A percentile compares a stretch with the other conserved stretches of the same genome.
Evolutionary conservation across 2,888 invertebrate genomes (phyloP).

Genomic region (Rosalia funebris): DNA sequence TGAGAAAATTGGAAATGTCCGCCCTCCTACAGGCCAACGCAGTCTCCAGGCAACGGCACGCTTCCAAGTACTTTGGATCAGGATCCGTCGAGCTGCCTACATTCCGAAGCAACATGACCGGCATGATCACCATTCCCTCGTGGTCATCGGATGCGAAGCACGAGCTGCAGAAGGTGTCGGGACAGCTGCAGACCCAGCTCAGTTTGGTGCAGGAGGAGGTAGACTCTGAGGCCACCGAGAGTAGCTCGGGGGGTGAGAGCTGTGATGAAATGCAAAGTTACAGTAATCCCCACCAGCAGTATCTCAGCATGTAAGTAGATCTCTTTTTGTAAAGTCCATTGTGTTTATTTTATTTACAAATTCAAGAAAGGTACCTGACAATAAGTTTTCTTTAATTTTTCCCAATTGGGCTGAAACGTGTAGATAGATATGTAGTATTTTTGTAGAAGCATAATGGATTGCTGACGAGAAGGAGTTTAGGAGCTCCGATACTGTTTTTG

Average conservation of each 20-base stretch:
- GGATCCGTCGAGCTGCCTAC: slow-evolving; percentile 60
- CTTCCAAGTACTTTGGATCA: slow-evolving; percentile 67
- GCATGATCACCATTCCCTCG: slow-evolving; percentile 61
- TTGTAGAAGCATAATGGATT: too few species aligned
- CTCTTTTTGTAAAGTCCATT: too few species aligned
- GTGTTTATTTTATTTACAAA: too few species aligned
- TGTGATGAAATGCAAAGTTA: slow-evolving; percentile 88
- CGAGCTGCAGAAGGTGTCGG: slow-evolving; percentile 77
- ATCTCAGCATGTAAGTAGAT: slow-evolving; percentile 80
- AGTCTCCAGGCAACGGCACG: slow-evolving; percentile 57
- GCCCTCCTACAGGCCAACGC: slow-evolving; percentile 61
- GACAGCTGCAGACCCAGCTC: slow-evolving; percentile 78
- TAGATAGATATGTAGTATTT: too few species aligned
- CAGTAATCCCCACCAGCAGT: slow-evolving; percentile 80
- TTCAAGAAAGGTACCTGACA: too few species aligned
- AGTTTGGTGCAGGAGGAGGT: slow-evolving; percentile 78
- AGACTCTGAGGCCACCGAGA: slow-evolving; percentile 93
- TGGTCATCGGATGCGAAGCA: slow-evolving; percentile 64
- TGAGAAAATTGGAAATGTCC: slow-evolving; percentile 67
- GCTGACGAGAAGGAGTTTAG: too few species aligned
- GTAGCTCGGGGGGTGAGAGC: slow-evolving; percentile 94
- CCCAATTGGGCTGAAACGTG: too few species aligned
- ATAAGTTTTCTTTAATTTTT: too few species aligned
- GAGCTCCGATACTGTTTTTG: too few species aligned
- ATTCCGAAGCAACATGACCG: slow-evolving; percentile 52